A percentile compares a stretch with the other conserved stretches of the same genome.
These are phyloP conservation scores for Drosophila sucinea DNA, from an alignment of 1,140 invertebrate species.

Conservation along the genomic window DNA sequence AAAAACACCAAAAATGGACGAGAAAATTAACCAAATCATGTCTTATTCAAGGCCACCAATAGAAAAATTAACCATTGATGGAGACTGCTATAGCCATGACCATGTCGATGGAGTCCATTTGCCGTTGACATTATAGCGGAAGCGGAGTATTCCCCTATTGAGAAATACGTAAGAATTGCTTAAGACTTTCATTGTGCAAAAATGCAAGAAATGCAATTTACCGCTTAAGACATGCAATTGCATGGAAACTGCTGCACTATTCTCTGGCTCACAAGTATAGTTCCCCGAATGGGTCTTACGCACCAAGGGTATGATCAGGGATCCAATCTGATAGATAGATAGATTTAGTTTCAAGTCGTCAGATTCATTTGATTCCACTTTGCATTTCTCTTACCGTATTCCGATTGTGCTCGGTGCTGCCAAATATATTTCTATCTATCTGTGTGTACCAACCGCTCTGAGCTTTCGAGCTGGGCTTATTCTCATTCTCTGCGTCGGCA, in stretches of 20 bases:
- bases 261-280: conserved; percentile 73
- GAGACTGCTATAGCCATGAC: conserved; percentile 56
- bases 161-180: background rate
- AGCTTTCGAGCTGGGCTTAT: conserved; percentile 40
- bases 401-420: conserved; percentile 66
- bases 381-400: conserved; percentile 48
- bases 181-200: background rate
- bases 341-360: background rate
- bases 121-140: conserved; percentile 74
- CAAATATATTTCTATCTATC: conserved; percentile 72
- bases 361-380: background rate
- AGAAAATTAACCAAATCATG: conserved; percentile 37
- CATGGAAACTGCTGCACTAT: conserved; percentile 69
- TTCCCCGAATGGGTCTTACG: conserved; percentile 74
- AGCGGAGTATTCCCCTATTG: conserved; percentile 81
- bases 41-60: conserved; percentile 65
- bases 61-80: conserved; percentile 68
- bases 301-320: conserved; percentile 87
- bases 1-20: conserved; percentile 24
- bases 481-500: conserved; percentile 58
- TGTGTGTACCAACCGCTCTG: conserved; percentile 69
- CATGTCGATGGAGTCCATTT: conserved; percentile 34
- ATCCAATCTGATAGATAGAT: conserved; percentile 57
- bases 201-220: conserved; percentile 29
- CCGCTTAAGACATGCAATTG: conserved; percentile 77